phyloP scores from a whole-genome alignment of 1,140 invertebrate species.

The Meloidogyne hapla region DNA sequence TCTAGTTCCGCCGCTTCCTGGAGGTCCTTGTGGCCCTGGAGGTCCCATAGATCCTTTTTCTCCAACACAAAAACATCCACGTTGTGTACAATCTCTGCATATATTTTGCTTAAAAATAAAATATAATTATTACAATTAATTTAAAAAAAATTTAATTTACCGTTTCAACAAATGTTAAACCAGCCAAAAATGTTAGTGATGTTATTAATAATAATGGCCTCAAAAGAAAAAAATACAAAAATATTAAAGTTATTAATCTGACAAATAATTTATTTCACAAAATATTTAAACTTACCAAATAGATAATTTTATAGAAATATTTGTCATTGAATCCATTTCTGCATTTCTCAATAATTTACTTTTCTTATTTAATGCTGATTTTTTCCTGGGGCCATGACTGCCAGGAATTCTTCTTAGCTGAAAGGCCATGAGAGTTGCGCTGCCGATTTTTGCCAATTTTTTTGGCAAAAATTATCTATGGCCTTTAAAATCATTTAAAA shows the following conservation, averaged over 20 bases:
- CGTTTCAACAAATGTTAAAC: constrained; percentile 21
- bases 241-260: no score
- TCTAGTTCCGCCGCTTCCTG: constrained; percentile 55
- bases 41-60: constrained; percentile 61
- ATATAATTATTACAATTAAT: background rate
- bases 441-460: background rate
- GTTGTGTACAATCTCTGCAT: constrained; percentile 60
- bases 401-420: background rate
- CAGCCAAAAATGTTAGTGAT: constrained; percentile 19
- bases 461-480: background rate
- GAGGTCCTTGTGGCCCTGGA: constrained; percentile 62
- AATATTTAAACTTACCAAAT: background rate
- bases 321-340: background rate
- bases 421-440: background rate
- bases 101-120: constrained; percentile 57
- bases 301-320: constrained; percentile 4
- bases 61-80: constrained; percentile 63
- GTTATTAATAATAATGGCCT: constrained; percentile 1
- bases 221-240: no score
- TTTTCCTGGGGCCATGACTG: background rate
- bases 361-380: background rate
- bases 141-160: constrained; percentile 5
- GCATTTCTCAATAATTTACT: background rate
- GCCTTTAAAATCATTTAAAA: no score
- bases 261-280: background rate